These are phyloP conservation scores for Andrena chrysosceles DNA, from an alignment of 2,888 invertebrate genomes.

Conservation along the genomic window DNA sequence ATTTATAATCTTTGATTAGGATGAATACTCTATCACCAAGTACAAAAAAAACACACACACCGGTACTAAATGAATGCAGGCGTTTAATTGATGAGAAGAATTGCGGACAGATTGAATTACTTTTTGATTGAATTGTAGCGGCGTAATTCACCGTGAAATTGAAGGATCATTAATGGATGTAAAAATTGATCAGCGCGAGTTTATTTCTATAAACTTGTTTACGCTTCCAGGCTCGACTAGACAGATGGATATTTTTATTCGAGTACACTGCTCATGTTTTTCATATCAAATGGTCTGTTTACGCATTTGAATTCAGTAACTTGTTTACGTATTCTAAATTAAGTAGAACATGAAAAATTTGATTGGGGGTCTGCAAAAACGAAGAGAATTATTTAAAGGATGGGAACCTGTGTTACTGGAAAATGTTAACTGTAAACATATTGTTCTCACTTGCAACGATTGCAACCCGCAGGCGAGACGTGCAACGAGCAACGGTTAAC, in stretches of 20 bases:
- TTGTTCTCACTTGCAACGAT: too few species aligned
- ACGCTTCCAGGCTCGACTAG: background rate
- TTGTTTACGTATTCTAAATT: too few species aligned
- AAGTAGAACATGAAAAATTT: background rate
- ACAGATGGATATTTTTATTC: background rate
- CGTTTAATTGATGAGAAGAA: background rate
- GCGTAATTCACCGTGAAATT: background rate
- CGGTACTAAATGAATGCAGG: too few species aligned
- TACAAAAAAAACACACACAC: too few species aligned
- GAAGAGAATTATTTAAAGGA: background rate
- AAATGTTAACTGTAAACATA: too few species aligned
- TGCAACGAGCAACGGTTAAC: too few species aligned
- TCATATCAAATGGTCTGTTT: background rate
- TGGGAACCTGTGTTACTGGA: background rate
- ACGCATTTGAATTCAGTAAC: background rate
- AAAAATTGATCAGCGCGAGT: background rate
- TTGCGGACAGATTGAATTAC: background rate
- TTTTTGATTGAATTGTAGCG: background rate
- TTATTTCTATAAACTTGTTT: background rate
- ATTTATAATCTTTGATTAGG: slow-evolving; percentile 21
- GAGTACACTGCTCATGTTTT: background rate
- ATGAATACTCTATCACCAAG: background rate
- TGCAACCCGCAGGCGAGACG: too few species aligned
- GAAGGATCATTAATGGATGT: background rate
- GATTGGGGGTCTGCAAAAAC: background rate